phyloP scores from a whole-genome alignment of 2,797 vertebrate genomes.

The Numenius phaeopus region DNA sequence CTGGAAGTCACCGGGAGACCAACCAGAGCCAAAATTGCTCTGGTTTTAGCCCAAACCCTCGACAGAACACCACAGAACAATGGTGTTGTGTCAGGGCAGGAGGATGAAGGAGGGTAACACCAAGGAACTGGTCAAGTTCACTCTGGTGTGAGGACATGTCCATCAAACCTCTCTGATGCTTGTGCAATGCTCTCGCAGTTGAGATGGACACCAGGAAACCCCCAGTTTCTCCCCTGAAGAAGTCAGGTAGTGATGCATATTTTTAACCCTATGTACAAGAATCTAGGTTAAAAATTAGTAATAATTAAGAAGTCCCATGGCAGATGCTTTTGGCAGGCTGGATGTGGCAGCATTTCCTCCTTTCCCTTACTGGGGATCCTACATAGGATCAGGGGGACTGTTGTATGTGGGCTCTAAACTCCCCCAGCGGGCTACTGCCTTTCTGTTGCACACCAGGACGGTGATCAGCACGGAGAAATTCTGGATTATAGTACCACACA shows the following conservation, averaged over 20 bases:
- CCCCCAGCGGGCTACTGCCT: neutral
- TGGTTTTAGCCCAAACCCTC: neutral
- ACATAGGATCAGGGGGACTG: neutral
- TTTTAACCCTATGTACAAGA: neutral
- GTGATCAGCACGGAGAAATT: neutral
- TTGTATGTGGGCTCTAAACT: neutral
- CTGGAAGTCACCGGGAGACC: neutral
- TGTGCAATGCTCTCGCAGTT: neutral
- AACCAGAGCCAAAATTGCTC: neutral
- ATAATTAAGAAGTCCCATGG: too few relatives aligned
- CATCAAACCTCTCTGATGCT: neutral
- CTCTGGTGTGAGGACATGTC: neutral
- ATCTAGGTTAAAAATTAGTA: neutral
- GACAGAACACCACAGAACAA: neutral
- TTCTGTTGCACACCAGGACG: neutral
- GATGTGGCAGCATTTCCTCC: neutral
- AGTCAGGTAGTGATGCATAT: neutral
- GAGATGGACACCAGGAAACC: neutral
- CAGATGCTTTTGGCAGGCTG: neutral
- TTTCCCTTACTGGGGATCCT: neutral
- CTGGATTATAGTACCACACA: neutral
- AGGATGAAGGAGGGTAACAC: rapidly evolving
- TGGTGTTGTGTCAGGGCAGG: neutral
- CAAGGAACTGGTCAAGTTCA: neutral
- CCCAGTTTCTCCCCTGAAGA: neutral